Conservation (phyloP, 2,888 invertebrate species). For the Ptychoptera contaminata region DNA sequence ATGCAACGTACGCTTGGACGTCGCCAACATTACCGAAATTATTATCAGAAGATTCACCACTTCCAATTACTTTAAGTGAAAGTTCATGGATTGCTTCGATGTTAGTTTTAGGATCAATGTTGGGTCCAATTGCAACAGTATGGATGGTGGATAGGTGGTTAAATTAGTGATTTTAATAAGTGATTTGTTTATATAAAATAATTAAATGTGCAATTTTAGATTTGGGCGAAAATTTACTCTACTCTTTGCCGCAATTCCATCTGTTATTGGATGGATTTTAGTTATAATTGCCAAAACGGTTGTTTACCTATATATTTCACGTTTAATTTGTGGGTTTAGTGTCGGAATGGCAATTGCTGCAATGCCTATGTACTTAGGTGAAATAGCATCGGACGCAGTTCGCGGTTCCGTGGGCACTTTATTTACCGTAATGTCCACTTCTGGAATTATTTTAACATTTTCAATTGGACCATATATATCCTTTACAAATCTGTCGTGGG, state of each 20-base stretch:
- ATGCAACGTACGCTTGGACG: slow-evolving; percentile 42
- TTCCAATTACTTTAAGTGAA: slow-evolving; percentile 37
- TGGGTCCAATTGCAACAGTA: slow-evolving; percentile 45
- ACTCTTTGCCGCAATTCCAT: slow-evolving; percentile 40
- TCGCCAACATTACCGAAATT: slow-evolving; percentile 44
- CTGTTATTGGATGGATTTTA: slow-evolving; percentile 45
- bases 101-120: slow-evolving; percentile 44
- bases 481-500: slow-evolving; percentile 36
- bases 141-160: slow-evolving; percentile 36
- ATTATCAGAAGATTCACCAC: slow-evolving; percentile 33
- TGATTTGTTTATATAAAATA: too few relatives aligned
- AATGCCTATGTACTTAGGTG: slow-evolving; percentile 46
- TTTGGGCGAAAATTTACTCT: slow-evolving; percentile 54
- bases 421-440: slow-evolving; percentile 40
- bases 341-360: slow-evolving; percentile 44
- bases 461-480: slow-evolving; percentile 41
- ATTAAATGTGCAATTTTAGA: slow-evolving; percentile 14
- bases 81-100: slow-evolving; percentile 49
- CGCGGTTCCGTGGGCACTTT: slow-evolving; percentile 45
- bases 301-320: slow-evolving; percentile 38
- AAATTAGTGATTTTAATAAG: background rate
- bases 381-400: slow-evolving; percentile 43
- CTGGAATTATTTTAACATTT: slow-evolving; percentile 44
- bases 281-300: slow-evolving; percentile 41
- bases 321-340: slow-evolving; percentile 46